Base-by-base conservation (phyloP, 2,888 invertebrate genomes). In the Helicoverpa assulta region DNA sequence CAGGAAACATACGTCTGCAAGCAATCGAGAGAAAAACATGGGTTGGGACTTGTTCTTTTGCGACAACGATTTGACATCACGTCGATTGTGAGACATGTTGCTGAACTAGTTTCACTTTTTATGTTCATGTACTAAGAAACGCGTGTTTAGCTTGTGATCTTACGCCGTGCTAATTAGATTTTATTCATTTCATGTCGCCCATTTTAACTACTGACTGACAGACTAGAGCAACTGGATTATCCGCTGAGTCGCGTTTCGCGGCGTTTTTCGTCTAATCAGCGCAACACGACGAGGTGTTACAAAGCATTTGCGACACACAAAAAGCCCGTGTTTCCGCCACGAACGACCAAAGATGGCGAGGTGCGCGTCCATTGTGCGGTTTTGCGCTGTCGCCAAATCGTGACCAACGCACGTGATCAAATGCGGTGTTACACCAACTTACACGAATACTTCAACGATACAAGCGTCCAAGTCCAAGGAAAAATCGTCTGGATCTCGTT, bases 1-100 rank as follows among this genome's bases (percentile, higher is more conserved):
- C 98, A 96, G 99, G 99, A 97, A 99, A 99, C 98, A 99, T 99
- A 96, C 99, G 98, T 97, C 99, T 99, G 97, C 96, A 97, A 97
- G 96, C 96, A 96, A 96, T 91, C 90, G 94, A 95, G 93, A 95
- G 95, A 95, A 95, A 95, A 94, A 94, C 94, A 94, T 94, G 93
- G 93, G 89, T 94, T 91, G 92, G 92, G 93, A 91, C 93, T 92
- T 85, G 94, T 93, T 93, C 92, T 93, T 82, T 90, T 89, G 93
- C 92, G 91, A 93, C 94, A 93, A 92, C 93, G 93, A 93, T 93
- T 93, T 93, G 94, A 95, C 93, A 93, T 93, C 92, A 89, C 91
- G 93, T 94, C 93, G 94, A 94, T 94, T 94, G 94, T 92, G 90
- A 93, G 94, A 94, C 94, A 91, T 90, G 92, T 89, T 89, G 92